phyloP scores from a whole-genome alignment of 2,797 vertebrate species.

The Falco cherrug region DNA sequence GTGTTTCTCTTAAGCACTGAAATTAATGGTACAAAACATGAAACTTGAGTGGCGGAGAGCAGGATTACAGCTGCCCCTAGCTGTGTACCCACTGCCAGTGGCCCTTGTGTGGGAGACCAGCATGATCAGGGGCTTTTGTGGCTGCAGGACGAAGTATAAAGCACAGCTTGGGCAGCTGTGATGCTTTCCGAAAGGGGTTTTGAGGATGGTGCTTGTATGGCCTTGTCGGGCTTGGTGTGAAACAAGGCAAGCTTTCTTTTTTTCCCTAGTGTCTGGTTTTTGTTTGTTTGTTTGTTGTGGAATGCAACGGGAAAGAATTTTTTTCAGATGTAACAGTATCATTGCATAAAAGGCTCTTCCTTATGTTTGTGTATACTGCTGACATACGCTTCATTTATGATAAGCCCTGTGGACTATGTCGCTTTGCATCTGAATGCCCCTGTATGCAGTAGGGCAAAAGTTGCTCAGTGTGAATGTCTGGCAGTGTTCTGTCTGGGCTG shows the following conservation, averaged over 20 bases:
- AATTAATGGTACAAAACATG: background rate
- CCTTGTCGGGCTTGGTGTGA: background rate
- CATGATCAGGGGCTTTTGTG: background rate
- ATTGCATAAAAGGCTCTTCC: background rate
- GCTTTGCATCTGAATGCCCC: background rate
- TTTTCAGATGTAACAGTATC: background rate
- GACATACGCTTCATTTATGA: background rate
- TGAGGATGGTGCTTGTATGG: background rate
- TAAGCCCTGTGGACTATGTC: background rate
- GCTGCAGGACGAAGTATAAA: background rate
- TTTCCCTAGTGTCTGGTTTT: background rate
- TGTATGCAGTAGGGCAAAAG: background rate
- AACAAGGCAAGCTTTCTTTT: background rate
- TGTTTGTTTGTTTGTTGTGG: background rate
- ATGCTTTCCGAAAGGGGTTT: background rate
- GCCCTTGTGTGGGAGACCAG: background rate
- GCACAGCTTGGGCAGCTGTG: background rate
- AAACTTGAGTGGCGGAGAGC: background rate
- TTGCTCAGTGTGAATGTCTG: background rate
- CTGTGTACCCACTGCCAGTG: background rate
- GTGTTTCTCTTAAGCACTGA: constrained; percentile 25
- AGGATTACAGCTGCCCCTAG: background rate
- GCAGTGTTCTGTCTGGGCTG: background rate
- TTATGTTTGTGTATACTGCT: background rate
- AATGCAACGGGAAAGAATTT: background rate